Evolutionary conservation across 2,113 vertebrate species (phyloP), one percentile per base, ranked within the genome.

Genomic region (Canis aureus): DNA sequence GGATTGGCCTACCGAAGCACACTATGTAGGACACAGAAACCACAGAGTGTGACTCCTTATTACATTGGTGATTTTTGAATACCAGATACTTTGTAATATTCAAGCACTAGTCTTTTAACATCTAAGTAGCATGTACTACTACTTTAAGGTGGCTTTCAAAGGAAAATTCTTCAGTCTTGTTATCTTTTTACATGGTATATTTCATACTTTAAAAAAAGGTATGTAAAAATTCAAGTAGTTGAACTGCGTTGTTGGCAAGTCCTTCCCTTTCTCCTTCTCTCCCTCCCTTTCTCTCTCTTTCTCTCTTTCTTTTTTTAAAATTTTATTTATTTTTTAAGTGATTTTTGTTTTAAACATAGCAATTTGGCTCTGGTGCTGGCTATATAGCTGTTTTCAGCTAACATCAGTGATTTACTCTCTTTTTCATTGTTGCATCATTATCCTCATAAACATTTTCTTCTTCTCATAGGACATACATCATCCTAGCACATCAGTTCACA

Each of bases 381-480:
- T 94, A 3, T 83, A 32, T 17, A 25, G 20, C 23, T 76, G n/a
- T 89, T 96, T 91, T 90, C 11, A 86, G 27, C 55, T 73, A n/a
- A 90, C 51, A 1, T 90, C 17, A 1, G 51, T 79, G 20, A 16
- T 95, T 67, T 59, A 74, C 80, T 96, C 16, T 93, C 23, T 38
- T n/a, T 89, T 84, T 69, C 66, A 59, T 17, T 80, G 49, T 49
- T 87, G 5, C 23, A 76, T 97, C 94, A 73, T 80, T 71, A 59
- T 91, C 8, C 81, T 88, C 11, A 55, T 67, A 73, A 88, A 86
- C 20, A 27, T 88, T 87, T 97, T 91, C 27, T 60, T 97, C 59
- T 96, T 78, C 83, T 60, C 60, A 73, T n/a, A 67, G 86, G 23
- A 35, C 87, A 83, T 38, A 9, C 6, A 11, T 91, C 95, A 60